Conservation (phyloP, 64 coral and sea anemone species). For the Dendrophyllia cribrosa region DNA sequence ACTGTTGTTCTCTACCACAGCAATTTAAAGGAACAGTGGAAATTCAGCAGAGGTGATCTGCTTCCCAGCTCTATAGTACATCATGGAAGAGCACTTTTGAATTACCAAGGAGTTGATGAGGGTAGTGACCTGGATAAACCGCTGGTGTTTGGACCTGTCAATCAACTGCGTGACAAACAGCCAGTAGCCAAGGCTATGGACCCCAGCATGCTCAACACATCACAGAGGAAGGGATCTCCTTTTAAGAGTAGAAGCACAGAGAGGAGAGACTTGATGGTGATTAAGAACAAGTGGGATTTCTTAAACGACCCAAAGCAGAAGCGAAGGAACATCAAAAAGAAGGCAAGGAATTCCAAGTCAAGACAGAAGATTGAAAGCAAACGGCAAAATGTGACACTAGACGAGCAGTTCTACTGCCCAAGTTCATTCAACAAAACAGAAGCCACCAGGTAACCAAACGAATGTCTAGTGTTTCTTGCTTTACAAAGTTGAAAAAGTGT, state of each 20-base stretch:
- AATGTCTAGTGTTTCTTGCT: neutral
- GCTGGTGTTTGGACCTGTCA: constrained; percentile 59
- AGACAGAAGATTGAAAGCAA: constrained; percentile 41
- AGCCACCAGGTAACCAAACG: constrained; percentile 20
- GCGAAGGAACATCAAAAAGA: constrained; percentile 38
- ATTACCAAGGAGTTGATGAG: constrained; percentile 71
- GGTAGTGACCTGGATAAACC: constrained; percentile 8
- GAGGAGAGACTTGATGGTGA: constrained; percentile 68
- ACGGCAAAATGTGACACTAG: constrained; percentile 39
- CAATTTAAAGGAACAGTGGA: constrained; percentile 81
- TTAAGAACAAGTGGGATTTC: constrained; percentile 77
- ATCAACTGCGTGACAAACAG: constrained; percentile 11
- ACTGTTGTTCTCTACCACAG: neutral
- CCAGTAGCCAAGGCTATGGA: constrained; percentile 51
- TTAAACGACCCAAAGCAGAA: constrained; percentile 54
- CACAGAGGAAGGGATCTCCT: constrained; percentile 41
- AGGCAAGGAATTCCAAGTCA: constrained; percentile 3
- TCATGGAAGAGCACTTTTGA: constrained; percentile 89
- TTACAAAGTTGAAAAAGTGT: neutral
- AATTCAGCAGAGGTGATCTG: constrained; percentile 64
- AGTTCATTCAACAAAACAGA: constrained; percentile 70
- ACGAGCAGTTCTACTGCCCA: constrained; percentile 54
- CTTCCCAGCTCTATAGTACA: constrained; percentile 55
- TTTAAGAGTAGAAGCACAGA: constrained; percentile 6
- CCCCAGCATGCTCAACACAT: constrained; percentile 66